Base-by-base conservation (phyloP, 2,113 vertebrate species). In the Mus spicilegus region DNA sequence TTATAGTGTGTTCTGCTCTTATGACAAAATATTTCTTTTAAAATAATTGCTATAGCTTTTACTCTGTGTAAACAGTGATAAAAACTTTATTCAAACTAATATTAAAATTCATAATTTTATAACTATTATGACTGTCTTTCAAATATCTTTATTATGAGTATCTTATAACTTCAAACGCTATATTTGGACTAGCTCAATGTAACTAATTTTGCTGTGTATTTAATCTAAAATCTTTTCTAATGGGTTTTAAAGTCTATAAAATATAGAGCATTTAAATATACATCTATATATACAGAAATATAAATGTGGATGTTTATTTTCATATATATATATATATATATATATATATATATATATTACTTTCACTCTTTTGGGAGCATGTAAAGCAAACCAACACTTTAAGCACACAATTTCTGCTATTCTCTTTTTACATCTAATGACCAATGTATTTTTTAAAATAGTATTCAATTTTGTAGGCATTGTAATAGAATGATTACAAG, bases 161-260 rank as follows among this genome's bases (percentile, higher is more conserved):
- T 39, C 19, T 67, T 61, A 49, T 33, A 20, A n/a, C 80, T 97
- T 95, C 10, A 86, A 97, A 70, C 20, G 28, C 17, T 93, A 20
- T 92, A 61, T 95, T 63, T 92, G 96, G 85, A 46, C 30, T 54
- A 51, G 28, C 92, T 94, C 77, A 89, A 95, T 92, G 24, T 72
- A 96, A 56, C 67, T 90, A 20, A 49, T 63, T 97, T 42, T 20
- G 39, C 63, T 17, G 56, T 81, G 54, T 95, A 97, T 97, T 97
- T 49, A 95, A 91, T 33, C 19, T 96, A 91, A 98, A 95, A 91
- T 78, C 28, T 96, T 96, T 94, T 96, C 90, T 73, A 39, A 20
- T 51, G 78, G 5, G 78, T 69, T 97, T 96, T 93, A 70, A 89
- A 94, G 93, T 97, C 82, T 13, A 90, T 13, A 78, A 78, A 67